These are phyloP conservation scores for Acanthosoma haemorrhoidale DNA, from an alignment of 2,888 invertebrate species.

Conservation along the genomic window DNA sequence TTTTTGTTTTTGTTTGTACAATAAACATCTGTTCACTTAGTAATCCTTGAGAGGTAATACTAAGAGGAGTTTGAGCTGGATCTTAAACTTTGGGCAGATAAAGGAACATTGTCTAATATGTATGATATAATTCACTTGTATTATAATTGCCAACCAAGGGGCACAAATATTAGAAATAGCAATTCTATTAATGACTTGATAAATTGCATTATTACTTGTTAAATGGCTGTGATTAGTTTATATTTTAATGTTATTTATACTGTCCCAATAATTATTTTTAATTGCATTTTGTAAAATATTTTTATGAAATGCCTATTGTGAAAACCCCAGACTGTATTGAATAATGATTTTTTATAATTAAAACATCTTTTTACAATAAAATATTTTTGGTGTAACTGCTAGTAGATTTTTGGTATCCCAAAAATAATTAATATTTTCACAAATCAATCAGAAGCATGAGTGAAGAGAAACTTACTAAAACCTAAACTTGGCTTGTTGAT, in stretches of 20 bases:
- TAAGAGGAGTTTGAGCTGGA: neutral
- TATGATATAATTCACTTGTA: neutral
- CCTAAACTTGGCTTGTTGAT: too few species aligned
- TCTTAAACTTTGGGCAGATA: neutral
- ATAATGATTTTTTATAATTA: conserved; percentile 13
- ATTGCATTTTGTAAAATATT: conserved; percentile 25
- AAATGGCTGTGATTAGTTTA: conserved; percentile 32
- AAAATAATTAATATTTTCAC: neutral
- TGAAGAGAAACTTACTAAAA: too few species aligned
- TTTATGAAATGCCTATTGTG: conserved; percentile 6
- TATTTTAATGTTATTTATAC: conserved; percentile 27
- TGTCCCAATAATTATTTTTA: conserved; percentile 8
- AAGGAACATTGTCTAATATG: neutral
- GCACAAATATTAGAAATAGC: conserved; percentile 13
- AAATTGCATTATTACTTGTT: conserved; percentile 5
- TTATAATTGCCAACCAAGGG: neutral
- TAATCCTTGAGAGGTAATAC: neutral
- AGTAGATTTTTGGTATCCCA: neutral
- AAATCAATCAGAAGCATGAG: neutral
- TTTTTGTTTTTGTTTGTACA: neutral
- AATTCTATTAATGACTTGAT: neutral
- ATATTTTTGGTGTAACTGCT: conserved; percentile 26
- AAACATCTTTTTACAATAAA: conserved; percentile 31
- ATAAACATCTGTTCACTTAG: neutral
- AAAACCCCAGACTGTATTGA: conserved; percentile 20